Percentiles rank a stretch among this genome's conserved stretches.
phyloP scores from a whole-genome alignment of 2,888 invertebrate genomes.

The Parnassius mnemosyne region DNA sequence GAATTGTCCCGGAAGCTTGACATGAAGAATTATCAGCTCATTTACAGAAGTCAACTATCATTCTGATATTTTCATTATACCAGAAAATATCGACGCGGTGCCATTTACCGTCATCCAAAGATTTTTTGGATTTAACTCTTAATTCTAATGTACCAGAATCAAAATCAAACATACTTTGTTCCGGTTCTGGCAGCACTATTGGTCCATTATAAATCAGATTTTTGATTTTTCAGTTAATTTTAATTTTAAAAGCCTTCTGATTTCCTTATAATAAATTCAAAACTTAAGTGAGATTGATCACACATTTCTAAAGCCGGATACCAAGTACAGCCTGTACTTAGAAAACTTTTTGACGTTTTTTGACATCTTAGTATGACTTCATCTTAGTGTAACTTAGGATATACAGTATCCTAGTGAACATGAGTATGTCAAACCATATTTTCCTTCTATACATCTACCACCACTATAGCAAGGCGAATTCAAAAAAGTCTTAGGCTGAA shows the following conservation, averaged over 20 bases:
- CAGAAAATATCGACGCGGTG: no score
- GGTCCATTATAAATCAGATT: constrained; percentile 99
- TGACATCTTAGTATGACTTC: constrained; percentile 98
- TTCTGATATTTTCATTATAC: no score
- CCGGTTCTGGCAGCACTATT: constrained; percentile 95
- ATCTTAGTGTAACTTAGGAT: no score
- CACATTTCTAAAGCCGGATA: constrained; percentile 98
- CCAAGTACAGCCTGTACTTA: constrained; percentile 98
- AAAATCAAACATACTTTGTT: constrained; percentile 95
- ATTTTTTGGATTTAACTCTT: no score
- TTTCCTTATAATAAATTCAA: constrained; percentile 96
- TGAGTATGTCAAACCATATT: constrained; percentile 92
- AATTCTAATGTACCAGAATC: no score
- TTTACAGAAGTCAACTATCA: no score
- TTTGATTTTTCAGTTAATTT: no score
- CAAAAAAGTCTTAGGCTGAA: constrained; percentile 87
- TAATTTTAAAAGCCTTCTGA: constrained; percentile 93
- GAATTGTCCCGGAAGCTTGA: no score
- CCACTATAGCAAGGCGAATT: constrained; percentile 97
- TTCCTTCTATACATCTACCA: constrained; percentile 95
- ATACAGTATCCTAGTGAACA: constrained; percentile 99
- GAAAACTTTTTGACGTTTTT: constrained; percentile 96
- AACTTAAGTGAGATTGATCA: constrained; percentile 95
- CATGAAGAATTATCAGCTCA: no score
- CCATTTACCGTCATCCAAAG: no score